Percentiles rank a stretch among this genome's conserved stretches.
Conservation (phyloP, 2,113 vertebrate genomes). For the Numenius arquata region DNA sequence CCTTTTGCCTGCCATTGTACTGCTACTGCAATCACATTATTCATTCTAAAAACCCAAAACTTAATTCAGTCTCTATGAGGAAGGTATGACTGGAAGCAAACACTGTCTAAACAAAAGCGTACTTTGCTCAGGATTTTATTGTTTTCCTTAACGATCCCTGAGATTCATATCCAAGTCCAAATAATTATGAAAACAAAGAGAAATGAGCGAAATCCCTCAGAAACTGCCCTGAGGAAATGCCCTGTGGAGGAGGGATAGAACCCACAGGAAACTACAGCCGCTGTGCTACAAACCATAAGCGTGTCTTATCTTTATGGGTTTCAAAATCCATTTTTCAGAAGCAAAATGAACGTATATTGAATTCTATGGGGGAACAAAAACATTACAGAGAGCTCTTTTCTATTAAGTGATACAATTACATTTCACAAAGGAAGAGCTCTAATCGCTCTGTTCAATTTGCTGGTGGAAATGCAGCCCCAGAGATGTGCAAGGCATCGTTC, state of each 20-base stretch:
- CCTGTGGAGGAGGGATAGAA: not conserved
- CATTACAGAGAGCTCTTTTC: not conserved
- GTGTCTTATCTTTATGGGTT: not conserved
- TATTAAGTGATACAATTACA: not conserved
- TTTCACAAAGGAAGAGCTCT: not conserved
- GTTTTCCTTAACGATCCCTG: not conserved
- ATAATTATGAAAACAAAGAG: not conserved
- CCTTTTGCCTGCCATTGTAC: not conserved
- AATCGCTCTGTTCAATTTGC: not conserved
- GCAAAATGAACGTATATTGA: not conserved
- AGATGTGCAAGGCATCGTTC: rapidly evolving
- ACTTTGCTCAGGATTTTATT: not conserved
- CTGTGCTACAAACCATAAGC: not conserved
- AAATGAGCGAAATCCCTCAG: not conserved
- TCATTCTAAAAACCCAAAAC: not conserved
- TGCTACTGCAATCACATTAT: not conserved
- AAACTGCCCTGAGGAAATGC: not conserved
- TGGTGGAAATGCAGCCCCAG: not conserved
- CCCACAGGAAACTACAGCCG: not conserved
- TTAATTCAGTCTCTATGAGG: not conserved
- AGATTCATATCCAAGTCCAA: not conserved
- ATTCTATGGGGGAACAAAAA: not conserved
- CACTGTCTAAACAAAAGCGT: not conserved
- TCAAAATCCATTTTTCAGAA: not conserved
- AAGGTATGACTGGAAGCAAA: not conserved